Conservation (phyloP, 1,140 invertebrate genomes). For the Penaeus chinensis region DNA sequence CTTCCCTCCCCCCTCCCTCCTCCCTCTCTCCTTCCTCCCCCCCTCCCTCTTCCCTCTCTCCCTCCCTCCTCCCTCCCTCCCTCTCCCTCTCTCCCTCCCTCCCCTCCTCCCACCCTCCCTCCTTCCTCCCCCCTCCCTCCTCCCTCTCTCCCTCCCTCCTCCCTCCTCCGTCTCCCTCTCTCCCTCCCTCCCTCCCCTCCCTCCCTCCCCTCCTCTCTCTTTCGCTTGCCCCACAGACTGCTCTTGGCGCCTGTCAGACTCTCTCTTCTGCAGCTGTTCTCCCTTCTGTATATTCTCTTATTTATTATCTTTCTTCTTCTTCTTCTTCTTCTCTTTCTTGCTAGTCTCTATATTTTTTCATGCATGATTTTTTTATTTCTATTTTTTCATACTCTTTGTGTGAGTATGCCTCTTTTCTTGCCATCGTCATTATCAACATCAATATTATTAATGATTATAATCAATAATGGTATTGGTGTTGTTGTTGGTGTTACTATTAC, state of each 20-base stretch:
- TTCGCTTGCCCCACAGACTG: background rate
- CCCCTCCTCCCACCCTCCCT: background rate
- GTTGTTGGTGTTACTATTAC: no score
- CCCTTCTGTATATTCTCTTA: background rate
- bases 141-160: background rate
- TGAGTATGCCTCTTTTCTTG: no score
- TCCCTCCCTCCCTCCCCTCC: background rate
- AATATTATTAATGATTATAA: no score
- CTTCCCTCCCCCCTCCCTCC: background rate
- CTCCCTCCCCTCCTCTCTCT: background rate
- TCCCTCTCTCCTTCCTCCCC: background rate
- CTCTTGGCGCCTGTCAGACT: slow-evolving; percentile 1
- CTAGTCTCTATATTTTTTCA: no score
- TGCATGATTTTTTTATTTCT: no score
- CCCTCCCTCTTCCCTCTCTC: background rate
- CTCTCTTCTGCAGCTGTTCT: background rate
- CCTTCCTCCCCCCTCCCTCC: background rate
- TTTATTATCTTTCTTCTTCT: background rate
- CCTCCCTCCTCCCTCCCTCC: background rate
- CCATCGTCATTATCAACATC: no score
- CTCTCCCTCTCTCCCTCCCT: background rate
- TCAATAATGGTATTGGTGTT: no score
- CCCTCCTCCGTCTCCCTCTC: background rate
- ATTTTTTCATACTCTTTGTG: no score
- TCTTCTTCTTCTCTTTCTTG: background rate